Percentiles rank a stretch among this genome's conserved stretches.
phyloP scores from a whole-genome alignment of 2,888 invertebrate genomes.

The Nomada flava region DNA sequence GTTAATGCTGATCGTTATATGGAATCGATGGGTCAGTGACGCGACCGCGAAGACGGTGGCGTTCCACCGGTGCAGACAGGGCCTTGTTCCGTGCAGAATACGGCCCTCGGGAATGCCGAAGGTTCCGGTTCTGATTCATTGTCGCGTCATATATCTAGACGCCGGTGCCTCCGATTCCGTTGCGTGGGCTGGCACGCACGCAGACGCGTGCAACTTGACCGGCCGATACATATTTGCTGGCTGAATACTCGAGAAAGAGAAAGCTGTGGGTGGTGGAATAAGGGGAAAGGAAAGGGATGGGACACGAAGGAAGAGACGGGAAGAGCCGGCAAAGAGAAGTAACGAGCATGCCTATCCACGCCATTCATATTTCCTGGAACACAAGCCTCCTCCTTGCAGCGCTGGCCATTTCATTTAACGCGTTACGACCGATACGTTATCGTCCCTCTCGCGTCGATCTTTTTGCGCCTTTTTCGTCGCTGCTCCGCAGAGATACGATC shows the following conservation, averaged over 20 bases:
- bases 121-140: constrained; percentile 82
- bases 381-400: constrained; percentile 26
- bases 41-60: not conserved
- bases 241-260: not conserved
- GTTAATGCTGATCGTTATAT: not conserved
- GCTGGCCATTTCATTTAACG: constrained; percentile 67
- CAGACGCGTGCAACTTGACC: constrained; percentile 44
- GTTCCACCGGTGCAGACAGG: constrained; percentile 37
- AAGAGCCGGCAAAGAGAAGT: constrained; percentile 29
- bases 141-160: constrained; percentile 77
- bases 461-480: not conserved
- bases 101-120: constrained; percentile 77
- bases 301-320: constrained; percentile 6
- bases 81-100: constrained; percentile 54
- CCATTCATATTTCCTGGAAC: constrained; percentile 71
- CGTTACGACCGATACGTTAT: constrained; percentile 69
- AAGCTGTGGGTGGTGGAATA: not conserved
- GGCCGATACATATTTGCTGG: constrained; percentile 45
- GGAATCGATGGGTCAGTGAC: constrained; percentile 19
- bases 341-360: constrained; percentile 57
- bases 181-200: constrained; percentile 61
- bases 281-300: not conserved
- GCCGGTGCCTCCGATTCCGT: constrained; percentile 73
- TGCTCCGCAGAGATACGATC: not conserved
- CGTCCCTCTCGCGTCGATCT: constrained; percentile 32